Evolutionary conservation across 2,797 vertebrate species (phyloP), one percentile per base, ranked within the genome.

Genomic region (Scolopax bukidnonensis): DNA sequence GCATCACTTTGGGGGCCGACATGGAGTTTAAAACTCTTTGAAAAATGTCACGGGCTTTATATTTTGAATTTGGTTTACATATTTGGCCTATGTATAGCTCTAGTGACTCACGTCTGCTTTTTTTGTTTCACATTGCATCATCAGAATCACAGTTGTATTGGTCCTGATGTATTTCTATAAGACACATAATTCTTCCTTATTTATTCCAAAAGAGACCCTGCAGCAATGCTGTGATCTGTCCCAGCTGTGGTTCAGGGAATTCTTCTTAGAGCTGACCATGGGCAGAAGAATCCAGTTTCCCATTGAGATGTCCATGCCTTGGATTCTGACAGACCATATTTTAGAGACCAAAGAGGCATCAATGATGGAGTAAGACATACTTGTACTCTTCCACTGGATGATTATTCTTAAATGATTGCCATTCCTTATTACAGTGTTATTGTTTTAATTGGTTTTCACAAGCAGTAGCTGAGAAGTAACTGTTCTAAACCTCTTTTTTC

Each of bases 281-380:
- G 99, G 99, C 60, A 99, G 99, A 93, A 98, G 99, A 96, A 99
- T 99, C 97, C 99, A 99, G 96, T 99, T 99, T 96, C 99, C 99
- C 81, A 99, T 99, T 50, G 99, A 99, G 95, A 99, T 99, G 99
- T 99, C 99, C 71, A 99, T 99, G 99, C 99, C 99, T 59, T 99
- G 99, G 99, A 99, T 99, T 98, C 98, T 99, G 96, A 99, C 99
- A 0, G 99, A 99, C 96, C 99, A 99, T 97, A 99, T 99, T 93
- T 97, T 99, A 95, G 99, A 99, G 97, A 99, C 99, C 84, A 99
- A 99, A 96, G 99, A 99, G 93, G 98, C 99, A 1, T 99, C 99
- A 11, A 99, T 99, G 99, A 99, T 99, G 99, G 99, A 99, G 99
- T 99, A 97, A 99, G 98, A 67, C 23, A 43, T 24, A 32, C 6